A percentile compares a stretch with the other conserved stretches of the same genome.
Conservation (phyloP, 2,888 invertebrate genomes). For the Stenotaenia linearis region DNA sequence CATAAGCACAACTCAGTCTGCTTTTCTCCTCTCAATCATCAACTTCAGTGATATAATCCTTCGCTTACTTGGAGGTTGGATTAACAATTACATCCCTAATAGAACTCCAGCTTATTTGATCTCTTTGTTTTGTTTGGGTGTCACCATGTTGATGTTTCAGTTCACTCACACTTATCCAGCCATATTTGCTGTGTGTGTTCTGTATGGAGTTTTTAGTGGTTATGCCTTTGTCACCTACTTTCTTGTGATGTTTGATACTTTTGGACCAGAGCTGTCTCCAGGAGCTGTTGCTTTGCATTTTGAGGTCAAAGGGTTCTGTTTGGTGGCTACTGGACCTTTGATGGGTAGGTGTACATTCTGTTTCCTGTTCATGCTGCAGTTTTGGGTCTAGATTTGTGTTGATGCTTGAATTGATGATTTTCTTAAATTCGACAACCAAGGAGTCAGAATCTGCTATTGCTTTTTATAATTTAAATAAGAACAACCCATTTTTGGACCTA, state of each 20-base stretch:
- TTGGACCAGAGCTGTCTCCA: background rate
- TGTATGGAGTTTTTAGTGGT: background rate
- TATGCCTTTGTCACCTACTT: background rate
- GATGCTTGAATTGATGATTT: too few species aligned
- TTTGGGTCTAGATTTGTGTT: too few species aligned
- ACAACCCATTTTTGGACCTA: too few species aligned
- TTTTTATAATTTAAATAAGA: too few species aligned
- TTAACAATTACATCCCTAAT: background rate
- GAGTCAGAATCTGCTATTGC: background rate
- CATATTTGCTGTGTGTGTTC: background rate
- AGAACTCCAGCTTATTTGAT: background rate
- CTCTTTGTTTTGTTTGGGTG: background rate
- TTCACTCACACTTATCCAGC: background rate
- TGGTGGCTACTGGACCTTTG: background rate
- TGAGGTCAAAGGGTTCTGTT: background rate
- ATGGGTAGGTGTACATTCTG: background rate
- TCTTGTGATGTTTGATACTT: background rate
- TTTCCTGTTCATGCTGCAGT: too few species aligned
- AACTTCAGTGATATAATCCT: background rate
- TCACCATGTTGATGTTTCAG: background rate
- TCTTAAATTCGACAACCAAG: too few species aligned
- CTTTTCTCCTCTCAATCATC: background rate
- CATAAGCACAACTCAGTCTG: background rate
- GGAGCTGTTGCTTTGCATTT: background rate
- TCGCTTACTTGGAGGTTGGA: background rate